Conservation (phyloP, 35 echinoderm and acorn worm genomes). For the Apostichopus japonicus region DNA sequence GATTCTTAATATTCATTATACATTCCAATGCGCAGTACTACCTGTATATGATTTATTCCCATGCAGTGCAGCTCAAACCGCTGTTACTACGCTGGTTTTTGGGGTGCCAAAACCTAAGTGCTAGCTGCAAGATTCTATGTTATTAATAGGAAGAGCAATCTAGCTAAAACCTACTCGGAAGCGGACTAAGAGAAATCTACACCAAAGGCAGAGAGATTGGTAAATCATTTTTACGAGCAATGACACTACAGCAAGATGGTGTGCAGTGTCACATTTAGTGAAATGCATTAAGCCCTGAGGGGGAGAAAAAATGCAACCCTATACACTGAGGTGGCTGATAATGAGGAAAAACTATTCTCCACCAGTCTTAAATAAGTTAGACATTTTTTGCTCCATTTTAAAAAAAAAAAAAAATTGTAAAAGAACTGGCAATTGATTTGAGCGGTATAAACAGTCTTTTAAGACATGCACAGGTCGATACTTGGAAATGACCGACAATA, state of each 20-base stretch:
- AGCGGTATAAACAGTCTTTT: background rate
- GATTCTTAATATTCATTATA: too few species aligned
- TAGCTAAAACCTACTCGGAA: background rate
- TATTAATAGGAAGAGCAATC: conserved; percentile 15
- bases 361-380: background rate
- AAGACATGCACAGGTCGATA: background rate
- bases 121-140: background rate
- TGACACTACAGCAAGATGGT: background rate
- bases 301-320: background rate
- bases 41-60: too few species aligned
- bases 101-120: background rate
- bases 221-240: conserved; percentile 24
- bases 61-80: too few species aligned
- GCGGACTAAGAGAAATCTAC: conserved; percentile 7
- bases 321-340: background rate
- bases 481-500: background rate
- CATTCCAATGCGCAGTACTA: too few species aligned
- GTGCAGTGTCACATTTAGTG: conserved; percentile 21
- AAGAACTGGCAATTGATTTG: background rate
- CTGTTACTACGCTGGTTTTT: too few species aligned
- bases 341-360: background rate
- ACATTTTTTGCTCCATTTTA: background rate
- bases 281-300: conserved; percentile 6
- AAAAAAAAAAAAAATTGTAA: background rate
- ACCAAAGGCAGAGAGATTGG: background rate